Evolutionary conservation across 23 tunicate species (phyloP).

Genomic region (Phallusia fumigata): DNA sequence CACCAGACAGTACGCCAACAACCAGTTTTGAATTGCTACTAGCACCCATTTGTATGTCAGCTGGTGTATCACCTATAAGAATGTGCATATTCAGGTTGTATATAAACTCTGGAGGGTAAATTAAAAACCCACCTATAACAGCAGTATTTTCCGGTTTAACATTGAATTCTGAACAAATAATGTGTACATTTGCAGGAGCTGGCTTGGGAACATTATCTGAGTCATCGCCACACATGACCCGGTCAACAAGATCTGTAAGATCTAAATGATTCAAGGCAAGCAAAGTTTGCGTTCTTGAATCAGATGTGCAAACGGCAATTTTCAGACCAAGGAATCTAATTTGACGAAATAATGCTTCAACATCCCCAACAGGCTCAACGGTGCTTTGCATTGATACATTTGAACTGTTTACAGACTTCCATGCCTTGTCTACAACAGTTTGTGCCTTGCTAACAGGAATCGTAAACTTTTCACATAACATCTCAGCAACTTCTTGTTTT

Average conservation of each 20-base stretch:
- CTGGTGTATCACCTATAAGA: slow-evolving; percentile 53
- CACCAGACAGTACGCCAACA: slow-evolving; percentile 50
- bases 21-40: slow-evolving; percentile 24
- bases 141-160: slow-evolving; percentile 29
- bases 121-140: slow-evolving; percentile 44
- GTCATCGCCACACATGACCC: slow-evolving; percentile 42
- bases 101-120: not conserved
- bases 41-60: slow-evolving; percentile 48
- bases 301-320: slow-evolving; percentile 49
- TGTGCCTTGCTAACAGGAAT: not conserved
- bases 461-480: not conserved
- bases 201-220: slow-evolving; percentile 44
- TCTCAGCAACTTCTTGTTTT: not conserved
- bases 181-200: slow-evolving; percentile 40
- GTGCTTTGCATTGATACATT: not conserved
- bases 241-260: slow-evolving; percentile 30
- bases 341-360: slow-evolving; percentile 12
- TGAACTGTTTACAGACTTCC: not conserved
- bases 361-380: slow-evolving; percentile 35
- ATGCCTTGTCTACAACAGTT: not conserved
- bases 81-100: too few species aligned
- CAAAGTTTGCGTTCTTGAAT: slow-evolving; percentile 18
- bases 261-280: slow-evolving; percentile 16
- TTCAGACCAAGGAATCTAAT: slow-evolving; percentile 26
- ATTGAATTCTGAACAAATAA: slow-evolving; percentile 32